Evolutionary conservation across 2,797 vertebrate species (phyloP).

Genomic region (Labroides dimidiatus): DNA sequence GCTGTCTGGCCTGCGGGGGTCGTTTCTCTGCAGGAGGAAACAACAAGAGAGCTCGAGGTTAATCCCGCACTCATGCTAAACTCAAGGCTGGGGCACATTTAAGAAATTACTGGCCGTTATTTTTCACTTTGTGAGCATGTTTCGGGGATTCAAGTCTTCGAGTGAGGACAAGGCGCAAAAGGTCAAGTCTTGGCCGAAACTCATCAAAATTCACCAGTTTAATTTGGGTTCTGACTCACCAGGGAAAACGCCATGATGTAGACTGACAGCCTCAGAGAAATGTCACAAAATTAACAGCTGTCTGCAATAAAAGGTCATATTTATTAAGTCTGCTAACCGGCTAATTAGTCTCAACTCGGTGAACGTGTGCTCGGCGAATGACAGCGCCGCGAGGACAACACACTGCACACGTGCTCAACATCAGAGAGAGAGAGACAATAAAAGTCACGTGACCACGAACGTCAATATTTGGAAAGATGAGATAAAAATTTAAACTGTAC

Average conservation of each 20-base stretch:
- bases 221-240: conserved; percentile 76
- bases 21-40: conserved; percentile 73
- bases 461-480: neutral
- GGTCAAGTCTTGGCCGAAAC: neutral
- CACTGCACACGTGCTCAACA: conserved; percentile 58
- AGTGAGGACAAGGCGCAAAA: no score
- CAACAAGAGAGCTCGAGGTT: neutral
- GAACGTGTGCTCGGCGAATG: conserved; percentile 69
- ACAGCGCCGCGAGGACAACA: neutral
- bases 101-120: accelerated
- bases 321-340: conserved; percentile 60
- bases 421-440: conserved; percentile 33
- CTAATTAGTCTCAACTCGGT: conserved; percentile 70
- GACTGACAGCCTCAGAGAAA: conserved; percentile 50
- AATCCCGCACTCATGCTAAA: neutral
- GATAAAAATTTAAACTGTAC: neutral
- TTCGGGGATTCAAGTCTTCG: no score
- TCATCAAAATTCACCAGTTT: neutral
- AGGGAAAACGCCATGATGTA: conserved; percentile 85
- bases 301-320: conserved; percentile 21
- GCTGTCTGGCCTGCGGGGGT: conserved; percentile 86
- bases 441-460: conserved; percentile 17
- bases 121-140: no score
- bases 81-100: neutral
- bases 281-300: conserved; percentile 53